Evolutionary conservation across 2,888 invertebrate genomes (phyloP).

Genomic region (Thecocarcelia acutangulata): DNA sequence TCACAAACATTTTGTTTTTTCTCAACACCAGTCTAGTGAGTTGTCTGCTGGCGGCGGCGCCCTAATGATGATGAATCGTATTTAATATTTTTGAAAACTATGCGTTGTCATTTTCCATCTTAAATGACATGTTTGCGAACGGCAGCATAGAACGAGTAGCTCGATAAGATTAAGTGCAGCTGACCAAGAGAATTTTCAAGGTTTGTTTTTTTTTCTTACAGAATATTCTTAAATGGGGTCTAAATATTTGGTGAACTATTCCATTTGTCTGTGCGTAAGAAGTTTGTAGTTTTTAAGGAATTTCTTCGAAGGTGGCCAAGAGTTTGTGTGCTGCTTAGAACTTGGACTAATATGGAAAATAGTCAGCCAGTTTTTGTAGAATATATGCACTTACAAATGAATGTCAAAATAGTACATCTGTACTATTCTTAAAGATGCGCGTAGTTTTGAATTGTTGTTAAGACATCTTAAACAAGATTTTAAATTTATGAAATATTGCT

Average conservation of each 20-base stretch:
- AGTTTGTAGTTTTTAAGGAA: constrained; percentile 5
- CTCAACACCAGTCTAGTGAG: constrained; percentile 34
- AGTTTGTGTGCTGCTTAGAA: neutral
- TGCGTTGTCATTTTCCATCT: constrained; percentile 38
- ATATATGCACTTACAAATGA: too few relatives aligned
- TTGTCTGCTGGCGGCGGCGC: constrained; percentile 64
- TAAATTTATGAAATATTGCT: too few relatives aligned
- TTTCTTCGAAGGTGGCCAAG: constrained; percentile 47
- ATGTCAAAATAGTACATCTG: too few relatives aligned
- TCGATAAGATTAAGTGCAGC: constrained; percentile 36
- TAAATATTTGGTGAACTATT: too few relatives aligned
- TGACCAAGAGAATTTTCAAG: constrained; percentile 44
- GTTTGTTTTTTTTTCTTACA: constrained; percentile 35
- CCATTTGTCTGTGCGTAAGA: neutral
- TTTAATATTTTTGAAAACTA: constrained; percentile 54
- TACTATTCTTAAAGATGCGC: too few relatives aligned
- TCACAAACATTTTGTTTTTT: constrained; percentile 23
- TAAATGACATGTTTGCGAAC: constrained; percentile 43
- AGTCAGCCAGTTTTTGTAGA: too few relatives aligned
- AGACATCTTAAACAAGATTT: too few relatives aligned
- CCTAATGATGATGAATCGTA: constrained; percentile 68
- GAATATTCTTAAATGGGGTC: neutral
- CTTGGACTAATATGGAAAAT: too few relatives aligned
- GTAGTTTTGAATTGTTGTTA: too few relatives aligned
- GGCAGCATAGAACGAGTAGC: constrained; percentile 39